These are phyloP conservation scores for Poecilus cupreus DNA, from an alignment of 2,888 invertebrate species.

Conservation along the genomic window DNA sequence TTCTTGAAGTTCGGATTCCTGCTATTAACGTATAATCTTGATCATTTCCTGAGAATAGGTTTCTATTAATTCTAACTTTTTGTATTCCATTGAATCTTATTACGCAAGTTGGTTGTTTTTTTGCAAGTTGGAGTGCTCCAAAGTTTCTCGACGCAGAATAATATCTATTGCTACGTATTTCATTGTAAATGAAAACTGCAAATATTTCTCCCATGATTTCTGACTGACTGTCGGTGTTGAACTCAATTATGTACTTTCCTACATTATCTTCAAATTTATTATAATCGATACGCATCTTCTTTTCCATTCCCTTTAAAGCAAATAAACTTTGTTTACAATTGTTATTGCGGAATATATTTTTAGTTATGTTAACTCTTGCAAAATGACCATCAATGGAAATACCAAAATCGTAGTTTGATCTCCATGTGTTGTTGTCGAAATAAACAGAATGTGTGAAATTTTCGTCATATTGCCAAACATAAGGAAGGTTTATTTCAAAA, in stretches of 20 bases:
- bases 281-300: slow-evolving; percentile 88
- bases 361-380: slow-evolving; percentile 89
- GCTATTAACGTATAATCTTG: slow-evolving; percentile 94
- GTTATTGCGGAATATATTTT: slow-evolving; percentile 90
- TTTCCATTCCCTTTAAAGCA: slow-evolving; percentile 95
- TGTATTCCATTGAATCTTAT: slow-evolving; percentile 96
- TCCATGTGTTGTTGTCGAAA: slow-evolving; percentile 91
- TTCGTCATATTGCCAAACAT: slow-evolving; percentile 96
- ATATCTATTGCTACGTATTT: slow-evolving; percentile 82
- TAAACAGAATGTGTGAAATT: slow-evolving; percentile 94
- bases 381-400: slow-evolving; percentile 95
- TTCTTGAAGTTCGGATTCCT: slow-evolving; percentile 90
- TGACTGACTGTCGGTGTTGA: slow-evolving; percentile 92
- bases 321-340: slow-evolving; percentile 87
- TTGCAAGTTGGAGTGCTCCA: slow-evolving; percentile 69
- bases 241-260: slow-evolving; percentile 89
- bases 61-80: slow-evolving; percentile 91
- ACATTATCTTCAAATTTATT: slow-evolving; percentile 88
- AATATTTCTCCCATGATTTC: slow-evolving; percentile 91
- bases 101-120: slow-evolving; percentile 84
- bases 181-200: slow-evolving; percentile 86
- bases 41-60: slow-evolving; percentile 89
- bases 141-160: slow-evolving; percentile 68
- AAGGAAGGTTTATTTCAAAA: slow-evolving; percentile 91
- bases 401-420: slow-evolving; percentile 88